Evolutionary conservation across 1,140 invertebrate genomes (phyloP), one percentile per base, ranked within the genome.

Genomic region (Dinoponera quadriceps): DNA sequence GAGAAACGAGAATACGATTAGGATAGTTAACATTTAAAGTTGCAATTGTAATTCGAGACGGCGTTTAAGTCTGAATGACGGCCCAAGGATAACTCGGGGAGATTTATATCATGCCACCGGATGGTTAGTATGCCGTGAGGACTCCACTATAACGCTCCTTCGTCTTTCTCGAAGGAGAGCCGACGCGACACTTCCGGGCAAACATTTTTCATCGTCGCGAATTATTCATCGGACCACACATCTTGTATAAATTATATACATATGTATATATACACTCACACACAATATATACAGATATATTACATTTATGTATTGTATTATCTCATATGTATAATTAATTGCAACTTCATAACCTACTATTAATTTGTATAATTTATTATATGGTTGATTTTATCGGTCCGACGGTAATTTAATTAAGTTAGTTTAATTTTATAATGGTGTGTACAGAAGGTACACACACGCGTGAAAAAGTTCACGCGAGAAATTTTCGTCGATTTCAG

Each of bases 121-220:
- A 18, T 69, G 33, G 20, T 78, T 78, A 69, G 63, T 69, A 78
- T 78, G 62, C 75, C 54, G 33, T 33, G 65, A 69, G 22, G 33
- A 78, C 49, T 55, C 29, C 25, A 51, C 29, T 78, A 65, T 75
- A 27, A 75, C 65, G 60, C 44, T 66, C 5, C 51, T 78, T 69
- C 63, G 68, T 78, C 22, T 69, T 78, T 78, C 63, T 27, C 44
- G 33, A 57, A 78, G 63, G 33, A 69, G 57, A 69, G 51, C 55
- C 55, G 74, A 78, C 38, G 29, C 33, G 63, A 78, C 22, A 77
- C 29, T 68, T 68, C 29, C 55, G 49, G 29, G 49, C 29, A 57
- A 20, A 16, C 22, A 69, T 69, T 57, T 68, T 69, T 68, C 63
- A 57, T 29, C 62, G 20, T 57, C 22, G 22, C 14, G 25, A 74